Percentiles rank a stretch among this genome's conserved stretches.
These are phyloP conservation scores for Corythaixoides concolor DNA, from an alignment of 2,113 vertebrate genomes.

Conservation along the genomic window DNA sequence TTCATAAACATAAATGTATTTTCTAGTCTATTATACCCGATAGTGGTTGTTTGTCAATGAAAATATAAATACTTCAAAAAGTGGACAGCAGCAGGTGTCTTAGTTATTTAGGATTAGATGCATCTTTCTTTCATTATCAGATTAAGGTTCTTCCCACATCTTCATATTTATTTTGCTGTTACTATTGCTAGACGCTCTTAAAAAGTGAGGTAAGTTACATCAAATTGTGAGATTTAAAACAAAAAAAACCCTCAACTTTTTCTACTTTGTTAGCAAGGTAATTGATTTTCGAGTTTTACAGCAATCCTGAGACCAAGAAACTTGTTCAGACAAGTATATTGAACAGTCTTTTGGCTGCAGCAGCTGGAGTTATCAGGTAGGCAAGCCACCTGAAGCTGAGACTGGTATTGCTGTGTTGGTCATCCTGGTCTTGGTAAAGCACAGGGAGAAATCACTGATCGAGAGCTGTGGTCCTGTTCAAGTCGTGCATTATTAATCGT, in stretches of 20 bases:
- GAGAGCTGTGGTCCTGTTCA: not conserved
- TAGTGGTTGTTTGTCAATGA: not conserved
- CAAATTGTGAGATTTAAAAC: not conserved
- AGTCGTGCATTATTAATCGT: not conserved
- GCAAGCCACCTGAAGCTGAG: not conserved
- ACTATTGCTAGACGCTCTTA: not conserved
- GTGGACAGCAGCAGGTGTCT: not conserved
- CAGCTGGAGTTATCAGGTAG: not conserved
- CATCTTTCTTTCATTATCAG: not conserved
- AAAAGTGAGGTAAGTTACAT: not conserved
- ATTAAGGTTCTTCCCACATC: not conserved
- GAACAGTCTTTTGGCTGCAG: not conserved
- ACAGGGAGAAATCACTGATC: not conserved
- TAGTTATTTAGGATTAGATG: not conserved
- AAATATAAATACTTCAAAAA: not conserved
- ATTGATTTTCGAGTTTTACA: not conserved
- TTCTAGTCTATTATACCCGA: not conserved
- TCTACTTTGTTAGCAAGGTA: not conserved
- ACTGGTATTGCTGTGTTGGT: not conserved
- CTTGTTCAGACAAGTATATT: not conserved
- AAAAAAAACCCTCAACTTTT: not conserved
- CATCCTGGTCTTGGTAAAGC: not conserved
- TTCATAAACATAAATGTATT: not conserved
- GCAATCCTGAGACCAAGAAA: not conserved
- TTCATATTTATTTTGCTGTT: not conserved